These are phyloP conservation scores for Antheraea pernyi DNA, from an alignment of 1,140 invertebrate genomes.

Conservation along the genomic window DNA sequence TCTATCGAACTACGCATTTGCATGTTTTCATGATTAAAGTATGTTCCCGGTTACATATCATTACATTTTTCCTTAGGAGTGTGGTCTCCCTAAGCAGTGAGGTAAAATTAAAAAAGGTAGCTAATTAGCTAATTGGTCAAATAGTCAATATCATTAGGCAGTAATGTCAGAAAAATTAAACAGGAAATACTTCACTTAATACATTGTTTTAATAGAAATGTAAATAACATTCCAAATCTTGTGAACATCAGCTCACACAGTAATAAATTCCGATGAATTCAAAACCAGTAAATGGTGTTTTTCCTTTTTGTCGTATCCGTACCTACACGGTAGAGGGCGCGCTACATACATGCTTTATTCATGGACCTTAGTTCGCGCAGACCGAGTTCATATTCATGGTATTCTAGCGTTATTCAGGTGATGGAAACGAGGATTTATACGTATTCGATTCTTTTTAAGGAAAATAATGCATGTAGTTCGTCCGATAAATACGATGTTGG, in stretches of 20 bases:
- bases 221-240: neutral
- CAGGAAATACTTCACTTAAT: neutral
- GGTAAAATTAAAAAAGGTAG: too few species aligned
- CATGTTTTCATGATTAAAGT: too few species aligned
- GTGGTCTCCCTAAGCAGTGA: too few species aligned
- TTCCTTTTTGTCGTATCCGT: conserved; percentile 6
- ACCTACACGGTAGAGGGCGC: neutral
- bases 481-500: too few species aligned
- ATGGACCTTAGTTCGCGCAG: conserved; percentile 12
- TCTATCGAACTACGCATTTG: too few species aligned
- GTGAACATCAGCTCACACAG: neutral
- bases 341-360: conserved; percentile 13
- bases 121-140: too few species aligned
- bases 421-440: neutral
- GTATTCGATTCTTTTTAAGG: too few species aligned
- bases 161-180: too few species aligned
- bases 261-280: conserved; percentile 14
- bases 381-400: neutral
- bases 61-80: too few species aligned
- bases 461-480: too few species aligned
- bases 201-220: neutral
- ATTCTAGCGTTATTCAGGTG: neutral
- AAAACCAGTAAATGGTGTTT: neutral
- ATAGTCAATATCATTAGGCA: too few species aligned
- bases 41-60: too few species aligned